Base-by-base conservation (phyloP, 30 jellyfish, hydroid and myxozoan genomes). In the Hydra vulgaris region DNA sequence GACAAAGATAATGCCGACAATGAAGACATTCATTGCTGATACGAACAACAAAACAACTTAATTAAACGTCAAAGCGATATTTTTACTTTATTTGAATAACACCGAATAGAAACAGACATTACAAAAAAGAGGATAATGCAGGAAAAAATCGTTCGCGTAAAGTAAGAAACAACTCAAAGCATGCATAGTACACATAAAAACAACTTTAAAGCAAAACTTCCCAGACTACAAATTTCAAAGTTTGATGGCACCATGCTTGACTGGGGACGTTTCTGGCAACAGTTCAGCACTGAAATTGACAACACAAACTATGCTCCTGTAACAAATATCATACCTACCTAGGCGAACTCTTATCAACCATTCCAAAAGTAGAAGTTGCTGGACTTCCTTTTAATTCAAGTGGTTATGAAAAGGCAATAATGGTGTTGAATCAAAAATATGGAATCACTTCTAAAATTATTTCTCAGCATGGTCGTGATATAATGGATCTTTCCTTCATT, bases 251-350 rank as follows among this genome's bases (percentile, higher is more conserved):
- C 85, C 8, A 8, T 40, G 83, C 53, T 24, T 19, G 96, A 87
- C 40, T 83, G 96, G 95, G 71, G 21, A 21, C 26, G 95, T 23
- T 87, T 82, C 70, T 75, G 94, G 90, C 72, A 81, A 73, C 93
- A 86, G 71, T 76, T 72, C n/a, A n/a, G n/a, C n/a, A n/a, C n/a
- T n/a, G n/a, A n/a, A n/a, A n/a, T n/a, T n/a, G n/a, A n/a, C n/a
- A n/a, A n/a, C n/a, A n/a, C n/a, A n/a, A n/a, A n/a, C n/a, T n/a
- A n/a, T n/a, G n/a, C n/a, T n/a, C n/a, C n/a, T n/a, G n/a, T n/a
- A n/a, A n/a, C n/a, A n/a, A n/a, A n/a, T n/a, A n/a, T n/a, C n/a
- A n/a, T n/a, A n/a, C n/a, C n/a, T n/a, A n/a, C n/a, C n/a, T n/a
- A n/a, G n/a, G n/a, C n/a, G n/a, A n/a, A n/a, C n/a, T n/a, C n/a